Percentiles rank a stretch among this genome's conserved stretches.
These are phyloP conservation scores for Acrossocheilus wenchowensis DNA, from an alignment of 2,797 vertebrate genomes.

Conservation along the genomic window DNA sequence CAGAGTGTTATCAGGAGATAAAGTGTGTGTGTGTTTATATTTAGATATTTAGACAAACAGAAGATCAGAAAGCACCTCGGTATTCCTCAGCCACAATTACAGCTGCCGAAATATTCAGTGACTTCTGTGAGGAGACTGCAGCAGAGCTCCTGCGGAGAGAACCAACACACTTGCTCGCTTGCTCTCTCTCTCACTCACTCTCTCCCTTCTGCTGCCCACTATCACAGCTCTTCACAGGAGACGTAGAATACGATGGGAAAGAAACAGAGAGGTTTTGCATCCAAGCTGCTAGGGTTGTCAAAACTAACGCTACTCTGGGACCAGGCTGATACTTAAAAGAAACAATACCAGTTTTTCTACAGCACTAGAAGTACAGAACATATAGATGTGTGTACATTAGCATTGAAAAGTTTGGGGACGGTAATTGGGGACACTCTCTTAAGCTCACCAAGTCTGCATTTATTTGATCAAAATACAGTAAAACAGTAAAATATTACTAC, in stretches of 20 bases:
- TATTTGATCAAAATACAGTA: neutral
- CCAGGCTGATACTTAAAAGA: neutral
- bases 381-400: neutral
- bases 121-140: slow-evolving; percentile 6
- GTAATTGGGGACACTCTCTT: neutral
- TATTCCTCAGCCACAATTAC: neutral
- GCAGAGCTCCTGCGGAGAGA: neutral
- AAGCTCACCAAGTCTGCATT: neutral
- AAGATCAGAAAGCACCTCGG: neutral
- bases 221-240: neutral
- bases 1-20: neutral
- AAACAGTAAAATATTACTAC: neutral
- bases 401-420: neutral
- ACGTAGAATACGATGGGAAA: neutral
- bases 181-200: neutral
- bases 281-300: neutral
- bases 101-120: neutral
- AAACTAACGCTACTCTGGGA: neutral
- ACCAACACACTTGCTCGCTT: neutral
- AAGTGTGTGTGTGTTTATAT: neutral
- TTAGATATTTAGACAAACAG: neutral
- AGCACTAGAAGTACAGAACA: neutral
- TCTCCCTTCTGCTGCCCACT: neutral
- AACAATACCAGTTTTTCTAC: neutral
- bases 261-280: neutral